phyloP scores from a whole-genome alignment of 2,113 vertebrate genomes.

The Oriolus oriolus region DNA sequence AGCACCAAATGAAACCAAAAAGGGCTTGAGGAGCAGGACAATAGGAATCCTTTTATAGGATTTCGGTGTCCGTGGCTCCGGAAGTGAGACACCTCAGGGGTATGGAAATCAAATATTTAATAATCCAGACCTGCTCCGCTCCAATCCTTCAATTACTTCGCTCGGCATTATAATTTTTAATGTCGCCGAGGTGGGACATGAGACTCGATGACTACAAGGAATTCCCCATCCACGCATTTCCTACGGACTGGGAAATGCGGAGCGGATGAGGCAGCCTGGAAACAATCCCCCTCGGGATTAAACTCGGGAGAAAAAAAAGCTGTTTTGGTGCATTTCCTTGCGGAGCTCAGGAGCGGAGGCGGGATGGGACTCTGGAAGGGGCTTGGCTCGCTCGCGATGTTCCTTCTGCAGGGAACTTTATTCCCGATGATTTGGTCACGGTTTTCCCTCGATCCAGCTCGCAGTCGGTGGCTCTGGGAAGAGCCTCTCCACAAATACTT shows the following conservation, averaged over 20 bases:
- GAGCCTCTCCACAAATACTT: background rate
- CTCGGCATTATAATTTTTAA: background rate
- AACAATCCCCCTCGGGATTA: background rate
- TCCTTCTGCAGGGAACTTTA: background rate
- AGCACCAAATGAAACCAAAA: background rate
- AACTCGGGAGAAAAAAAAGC: background rate
- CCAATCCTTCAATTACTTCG: background rate
- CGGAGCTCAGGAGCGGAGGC: background rate
- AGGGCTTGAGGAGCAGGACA: background rate
- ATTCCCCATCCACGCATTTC: background rate
- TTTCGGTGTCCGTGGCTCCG: background rate
- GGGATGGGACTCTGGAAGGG: fast-evolving
- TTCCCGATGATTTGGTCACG: fast-evolving
- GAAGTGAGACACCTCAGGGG: conserved; percentile 53
- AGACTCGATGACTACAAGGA: background rate
- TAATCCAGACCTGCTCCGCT: background rate
- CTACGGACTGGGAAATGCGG: background rate
- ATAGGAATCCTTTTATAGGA: conserved; percentile 38
- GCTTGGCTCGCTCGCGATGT: fast-evolving
- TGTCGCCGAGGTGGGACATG: background rate
- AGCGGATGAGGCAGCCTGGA: background rate
- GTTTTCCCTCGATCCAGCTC: background rate
- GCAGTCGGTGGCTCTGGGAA: background rate
- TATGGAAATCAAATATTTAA: conserved; percentile 33
- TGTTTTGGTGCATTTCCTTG: background rate